Conservation (phyloP, 2,113 vertebrate species). For the Leucoraja erinaceus region DNA sequence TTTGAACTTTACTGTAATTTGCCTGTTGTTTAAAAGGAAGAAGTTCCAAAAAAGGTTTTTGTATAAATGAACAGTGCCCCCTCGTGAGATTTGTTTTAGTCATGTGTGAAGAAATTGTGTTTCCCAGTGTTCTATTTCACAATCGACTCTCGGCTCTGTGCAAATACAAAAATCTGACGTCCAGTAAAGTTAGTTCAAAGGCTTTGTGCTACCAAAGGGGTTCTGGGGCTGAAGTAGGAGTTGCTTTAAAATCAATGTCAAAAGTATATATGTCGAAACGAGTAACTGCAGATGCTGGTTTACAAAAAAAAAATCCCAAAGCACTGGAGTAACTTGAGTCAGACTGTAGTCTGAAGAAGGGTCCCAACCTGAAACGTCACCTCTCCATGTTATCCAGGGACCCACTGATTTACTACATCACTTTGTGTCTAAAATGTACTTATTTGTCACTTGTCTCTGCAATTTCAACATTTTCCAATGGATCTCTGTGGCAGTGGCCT, state of each 20-base stretch:
- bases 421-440: background rate
- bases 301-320: too few species aligned
- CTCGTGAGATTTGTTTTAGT: background rate
- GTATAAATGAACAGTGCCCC: background rate
- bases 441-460: background rate
- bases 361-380: too few species aligned
- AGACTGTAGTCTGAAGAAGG: too few species aligned
- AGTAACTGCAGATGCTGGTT: too few species aligned
- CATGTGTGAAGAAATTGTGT: background rate
- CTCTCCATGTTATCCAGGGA: too few species aligned
- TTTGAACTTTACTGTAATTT: background rate
- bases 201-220: background rate
- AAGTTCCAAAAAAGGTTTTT: background rate
- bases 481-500: background rate
- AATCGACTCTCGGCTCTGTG: background rate
- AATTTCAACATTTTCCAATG: background rate
- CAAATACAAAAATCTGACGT: background rate
- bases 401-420: too few species aligned
- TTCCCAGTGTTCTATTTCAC: background rate
- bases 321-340: too few species aligned
- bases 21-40: background rate
- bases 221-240: background rate
- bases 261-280: too few species aligned
- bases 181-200: background rate
- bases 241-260: background rate